Base-by-base conservation (phyloP, 2,113 vertebrate genomes). In the Leptobrachium leishanense region DNA sequence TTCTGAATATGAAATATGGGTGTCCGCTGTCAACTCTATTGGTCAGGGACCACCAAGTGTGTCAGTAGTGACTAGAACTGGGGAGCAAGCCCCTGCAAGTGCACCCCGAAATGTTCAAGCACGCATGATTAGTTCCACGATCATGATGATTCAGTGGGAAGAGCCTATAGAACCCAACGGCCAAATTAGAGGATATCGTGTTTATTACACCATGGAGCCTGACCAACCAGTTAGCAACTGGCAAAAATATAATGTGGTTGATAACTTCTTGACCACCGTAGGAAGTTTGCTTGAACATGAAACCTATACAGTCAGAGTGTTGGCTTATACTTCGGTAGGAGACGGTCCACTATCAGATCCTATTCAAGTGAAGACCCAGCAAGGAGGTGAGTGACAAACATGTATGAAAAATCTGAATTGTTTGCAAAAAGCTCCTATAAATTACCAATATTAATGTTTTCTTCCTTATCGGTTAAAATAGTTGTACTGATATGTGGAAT, bases 121-220 rank as follows among this genome's bases (percentile, higher is more conserved):
- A 0, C 93, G 96, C 1, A 98, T 99, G 88, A 92, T 99, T 82
- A 98, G 96, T 6, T 91, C 94, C 68, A 95, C 93, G 85, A 98
- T 97, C 80, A 97, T 99, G 98, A 94, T 99, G 87, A 95, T 99
- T 83, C 95, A 96, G 77, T 99, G 98, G 98, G 97, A 98, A 43
- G 97, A 99, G 20, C 98, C 98, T 0, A 97, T 98, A 88, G 98
- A 99, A 84, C 97, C 98, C 77, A 99, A 99, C 0, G 98, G 98
- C 43, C 94, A 98, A 84, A 97, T 99, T 85, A 95, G 97, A 0
- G 98, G 98, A 13, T 99, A 99, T 87, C 89, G 98, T 0, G 92
- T 99, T 6, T 99, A 98, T 69, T 99, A 98, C 77, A 99, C 96
- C 84, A 98, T 98, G 96, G 96, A 98, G 41, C 92, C 95, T 0